phyloP scores from a whole-genome alignment of 2,113 vertebrate genomes.

The Arothron firmamentum region DNA sequence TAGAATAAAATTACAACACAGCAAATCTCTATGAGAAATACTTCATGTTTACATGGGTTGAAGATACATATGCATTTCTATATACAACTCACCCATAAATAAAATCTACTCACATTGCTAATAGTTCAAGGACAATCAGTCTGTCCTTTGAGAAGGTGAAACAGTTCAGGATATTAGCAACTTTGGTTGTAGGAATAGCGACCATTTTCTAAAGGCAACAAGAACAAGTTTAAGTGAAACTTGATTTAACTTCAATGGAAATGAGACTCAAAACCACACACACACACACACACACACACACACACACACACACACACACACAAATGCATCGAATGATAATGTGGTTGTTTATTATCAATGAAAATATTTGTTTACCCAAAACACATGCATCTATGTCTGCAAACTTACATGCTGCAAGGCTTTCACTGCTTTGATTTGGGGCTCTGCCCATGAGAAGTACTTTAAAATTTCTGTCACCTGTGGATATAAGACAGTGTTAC shows the following conservation, averaged over 20 bases:
- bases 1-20: not conserved
- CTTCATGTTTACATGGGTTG: too few species aligned
- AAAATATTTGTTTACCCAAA: not conserved
- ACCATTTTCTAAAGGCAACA: conserved; percentile 90
- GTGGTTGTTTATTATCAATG: too few species aligned
- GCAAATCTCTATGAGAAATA: not conserved
- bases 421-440: conserved; percentile 95
- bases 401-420: conserved; percentile 91
- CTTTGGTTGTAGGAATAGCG: conserved; percentile 91
- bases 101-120: conserved; percentile 88
- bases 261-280: too few species aligned
- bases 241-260: too few species aligned
- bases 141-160: conserved; percentile 98
- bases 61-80: too few species aligned
- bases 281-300: too few species aligned
- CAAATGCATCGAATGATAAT: too few species aligned
- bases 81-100: not conserved
- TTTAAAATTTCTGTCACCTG: conserved; percentile 95
- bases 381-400: not conserved
- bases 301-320: too few species aligned
- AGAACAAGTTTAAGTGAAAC: conserved; percentile 10
- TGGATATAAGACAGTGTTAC: conserved; percentile 32
- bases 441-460: conserved; percentile 97
- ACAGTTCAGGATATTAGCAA: conserved; percentile 94
- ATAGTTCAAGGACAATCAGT: conserved; percentile 87